A percentile compares a stretch with the other conserved stretches of the same genome.
Evolutionary conservation across 2,888 invertebrate species (phyloP).

Genomic region (Nephrocerus scutellatus): DNA sequence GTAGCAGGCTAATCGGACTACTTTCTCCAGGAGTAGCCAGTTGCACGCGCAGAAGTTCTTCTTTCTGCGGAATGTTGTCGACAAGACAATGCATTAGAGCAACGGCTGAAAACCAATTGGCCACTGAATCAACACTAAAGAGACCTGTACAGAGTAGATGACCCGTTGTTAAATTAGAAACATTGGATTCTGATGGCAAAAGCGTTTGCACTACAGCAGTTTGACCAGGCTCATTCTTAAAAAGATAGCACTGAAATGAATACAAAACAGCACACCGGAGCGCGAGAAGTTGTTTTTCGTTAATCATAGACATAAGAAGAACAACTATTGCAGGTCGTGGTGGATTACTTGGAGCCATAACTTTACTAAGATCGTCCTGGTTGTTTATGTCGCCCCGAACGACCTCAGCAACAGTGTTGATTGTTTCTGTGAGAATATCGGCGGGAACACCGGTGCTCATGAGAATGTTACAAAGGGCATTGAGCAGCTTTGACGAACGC

Average conservation of each 20-base stretch:
- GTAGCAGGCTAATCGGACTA: slow-evolving; percentile 80
- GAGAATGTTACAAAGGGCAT: slow-evolving; percentile 77
- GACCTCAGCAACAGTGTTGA: slow-evolving; percentile 90
- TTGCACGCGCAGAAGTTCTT: slow-evolving; percentile 83
- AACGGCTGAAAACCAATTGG: slow-evolving; percentile 93
- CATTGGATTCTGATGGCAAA: slow-evolving; percentile 76
- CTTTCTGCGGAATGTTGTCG: slow-evolving; percentile 78
- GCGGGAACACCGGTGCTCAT: slow-evolving; percentile 97
- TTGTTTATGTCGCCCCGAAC: slow-evolving; percentile 79
- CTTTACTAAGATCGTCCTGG: slow-evolving; percentile 84
- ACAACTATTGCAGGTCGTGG: slow-evolving; percentile 92
- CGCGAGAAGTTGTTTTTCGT: slow-evolving; percentile 90
- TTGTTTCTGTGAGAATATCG: slow-evolving; percentile 92
- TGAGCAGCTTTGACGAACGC: slow-evolving; percentile 74
- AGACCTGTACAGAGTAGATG: slow-evolving; percentile 90
- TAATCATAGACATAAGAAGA: slow-evolving; percentile 95
- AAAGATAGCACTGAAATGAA: slow-evolving; percentile 93
- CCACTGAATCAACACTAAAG: slow-evolving; percentile 78
- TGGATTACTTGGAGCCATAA: slow-evolving; percentile 88
- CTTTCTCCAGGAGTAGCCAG: slow-evolving; percentile 77
- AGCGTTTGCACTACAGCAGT: slow-evolving; percentile 84
- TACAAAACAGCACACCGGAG: slow-evolving; percentile 92
- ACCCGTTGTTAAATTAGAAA: slow-evolving; percentile 65
- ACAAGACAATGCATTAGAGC: slow-evolving; percentile 84
- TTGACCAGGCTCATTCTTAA: slow-evolving; percentile 86